phyloP scores from a whole-genome alignment of 2,888 invertebrate genomes.

The Agrilus mali region DNA sequence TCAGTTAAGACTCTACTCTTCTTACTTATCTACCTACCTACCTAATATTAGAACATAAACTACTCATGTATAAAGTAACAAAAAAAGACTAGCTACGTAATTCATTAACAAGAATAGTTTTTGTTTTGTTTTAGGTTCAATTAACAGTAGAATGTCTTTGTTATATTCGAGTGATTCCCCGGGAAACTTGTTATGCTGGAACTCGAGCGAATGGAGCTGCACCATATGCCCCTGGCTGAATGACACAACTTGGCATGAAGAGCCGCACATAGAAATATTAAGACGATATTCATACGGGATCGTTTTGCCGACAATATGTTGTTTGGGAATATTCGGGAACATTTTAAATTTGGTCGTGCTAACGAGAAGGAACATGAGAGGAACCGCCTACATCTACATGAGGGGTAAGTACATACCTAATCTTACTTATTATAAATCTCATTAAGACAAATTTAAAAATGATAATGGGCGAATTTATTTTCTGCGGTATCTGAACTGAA shows the following conservation, averaged over 20 bases:
- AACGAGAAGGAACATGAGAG: slow-evolving; percentile 63
- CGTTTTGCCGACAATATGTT: slow-evolving; percentile 54
- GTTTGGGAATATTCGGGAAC: slow-evolving; percentile 64
- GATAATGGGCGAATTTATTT: too few relatives aligned
- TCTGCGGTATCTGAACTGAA: too few relatives aligned
- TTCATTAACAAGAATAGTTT: too few relatives aligned
- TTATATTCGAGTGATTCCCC: slow-evolving; percentile 32
- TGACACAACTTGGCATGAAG: slow-evolving; percentile 33
- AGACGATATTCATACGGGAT: slow-evolving; percentile 52
- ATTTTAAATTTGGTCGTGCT: slow-evolving; percentile 65
- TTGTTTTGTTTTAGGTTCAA: too few relatives aligned
- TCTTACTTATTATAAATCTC: too few relatives aligned
- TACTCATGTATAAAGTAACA: too few relatives aligned
- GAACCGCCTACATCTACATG: slow-evolving; percentile 71
- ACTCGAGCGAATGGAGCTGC: slow-evolving; percentile 24
- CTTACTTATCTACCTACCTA: too few relatives aligned
- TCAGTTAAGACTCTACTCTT: too few relatives aligned
- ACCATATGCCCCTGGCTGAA: slow-evolving; percentile 26
- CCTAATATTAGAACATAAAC: too few relatives aligned
- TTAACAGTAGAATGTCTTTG: slow-evolving; percentile 25
- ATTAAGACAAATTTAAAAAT: too few relatives aligned
- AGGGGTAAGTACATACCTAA: slow-evolving; percentile 40
- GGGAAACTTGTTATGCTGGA: slow-evolving; percentile 24
- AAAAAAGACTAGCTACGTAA: too few relatives aligned
- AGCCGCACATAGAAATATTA: slow-evolving; percentile 45